Percentiles rank a stretch among this genome's conserved stretches.
Conservation (phyloP, 92 coral and sea anemone genomes). For the Bergia puertoricense region DNA sequence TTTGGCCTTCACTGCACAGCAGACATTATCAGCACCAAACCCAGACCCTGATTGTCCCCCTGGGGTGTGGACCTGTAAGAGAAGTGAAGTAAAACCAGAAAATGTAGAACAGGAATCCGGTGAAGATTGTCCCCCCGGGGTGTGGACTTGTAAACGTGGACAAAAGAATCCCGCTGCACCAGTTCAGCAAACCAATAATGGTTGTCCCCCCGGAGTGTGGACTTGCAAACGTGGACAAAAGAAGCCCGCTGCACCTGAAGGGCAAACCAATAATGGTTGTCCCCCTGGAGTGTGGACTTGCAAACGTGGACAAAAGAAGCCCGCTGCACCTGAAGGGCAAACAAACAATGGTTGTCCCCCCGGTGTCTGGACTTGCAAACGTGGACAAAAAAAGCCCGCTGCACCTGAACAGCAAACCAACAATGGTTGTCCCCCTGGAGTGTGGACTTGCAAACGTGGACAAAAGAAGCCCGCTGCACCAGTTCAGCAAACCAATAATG, state of each 20-base stretch:
- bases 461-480: background rate
- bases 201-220: conserved; percentile 6
- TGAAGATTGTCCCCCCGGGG: background rate
- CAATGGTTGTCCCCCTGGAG: conserved; percentile 47
- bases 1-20: conserved; percentile 1
- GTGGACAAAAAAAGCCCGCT: background rate
- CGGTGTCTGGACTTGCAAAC: conserved; percentile 19
- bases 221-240: background rate
- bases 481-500: background rate
- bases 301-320: background rate
- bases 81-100: no score
- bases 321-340: background rate
- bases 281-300: conserved; percentile 42
- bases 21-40: background rate
- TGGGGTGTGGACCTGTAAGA: background rate
- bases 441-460: background rate
- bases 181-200: background rate
- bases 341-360: conserved; percentile 21
- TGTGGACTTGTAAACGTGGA: conserved; percentile 1
- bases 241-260: background rate
- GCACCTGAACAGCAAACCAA: background rate
- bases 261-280: conserved; percentile 16
- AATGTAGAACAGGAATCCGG: background rate
- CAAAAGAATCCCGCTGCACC: background rate
- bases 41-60: conserved; percentile 19